Conservation (phyloP, 2,888 invertebrate genomes). For the Pseudoips prasinana region DNA sequence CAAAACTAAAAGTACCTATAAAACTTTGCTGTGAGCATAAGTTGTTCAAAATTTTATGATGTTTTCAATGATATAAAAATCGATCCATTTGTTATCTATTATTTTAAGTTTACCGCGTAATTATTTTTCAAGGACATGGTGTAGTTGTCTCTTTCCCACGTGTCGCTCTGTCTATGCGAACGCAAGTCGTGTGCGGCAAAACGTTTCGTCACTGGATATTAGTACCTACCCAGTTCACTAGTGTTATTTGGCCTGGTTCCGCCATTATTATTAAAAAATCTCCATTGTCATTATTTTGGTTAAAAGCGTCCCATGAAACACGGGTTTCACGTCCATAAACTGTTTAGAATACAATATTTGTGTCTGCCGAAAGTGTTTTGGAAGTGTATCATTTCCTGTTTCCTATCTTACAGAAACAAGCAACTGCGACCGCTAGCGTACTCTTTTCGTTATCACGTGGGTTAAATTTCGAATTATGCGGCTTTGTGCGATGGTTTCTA, state of each 20-base stretch:
- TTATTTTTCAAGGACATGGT: constrained; percentile 59
- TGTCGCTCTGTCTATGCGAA: constrained; percentile 47
- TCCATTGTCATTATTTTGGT: constrained; percentile 48
- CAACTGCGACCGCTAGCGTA: constrained; percentile 72
- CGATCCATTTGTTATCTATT: no score
- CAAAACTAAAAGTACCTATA: no score
- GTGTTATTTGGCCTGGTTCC: constrained; percentile 72
- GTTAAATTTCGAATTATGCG: constrained; percentile 70
- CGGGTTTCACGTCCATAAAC: constrained; percentile 9
- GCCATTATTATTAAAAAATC: constrained; percentile 68
- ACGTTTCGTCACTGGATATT: constrained; percentile 69
- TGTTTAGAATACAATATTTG: constrained; percentile 12
- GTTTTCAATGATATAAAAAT: no score
- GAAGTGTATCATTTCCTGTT: constrained; percentile 77
- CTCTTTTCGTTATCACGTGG: constrained; percentile 80
- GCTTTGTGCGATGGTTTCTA: constrained; percentile 36
- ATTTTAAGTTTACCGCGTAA: constrained; percentile 78
- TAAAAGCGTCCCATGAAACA: constrained; percentile 13
- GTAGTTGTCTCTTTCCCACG: constrained; percentile 51
- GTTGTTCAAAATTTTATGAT: no score
- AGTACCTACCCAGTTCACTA: constrained; percentile 58
- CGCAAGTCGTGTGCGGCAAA: constrained; percentile 54
- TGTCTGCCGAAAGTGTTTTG: constrained; percentile 48
- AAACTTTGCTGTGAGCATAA: no score
- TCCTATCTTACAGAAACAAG: constrained; percentile 72